phyloP scores from a whole-genome alignment of 2,113 vertebrate species.

The Pituophis catenifer region DNA sequence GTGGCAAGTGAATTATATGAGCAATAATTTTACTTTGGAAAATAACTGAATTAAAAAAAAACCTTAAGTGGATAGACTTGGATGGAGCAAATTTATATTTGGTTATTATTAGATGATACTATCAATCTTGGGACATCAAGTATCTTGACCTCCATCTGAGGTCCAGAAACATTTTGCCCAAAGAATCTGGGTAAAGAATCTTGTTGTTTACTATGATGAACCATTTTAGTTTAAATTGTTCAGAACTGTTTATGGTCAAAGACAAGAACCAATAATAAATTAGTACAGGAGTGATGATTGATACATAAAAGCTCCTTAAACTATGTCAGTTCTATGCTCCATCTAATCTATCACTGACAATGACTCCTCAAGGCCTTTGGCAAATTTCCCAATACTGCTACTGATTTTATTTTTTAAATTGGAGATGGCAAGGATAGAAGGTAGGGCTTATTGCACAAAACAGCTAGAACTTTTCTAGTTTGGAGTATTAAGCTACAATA shows the following conservation, averaged over 20 bases:
- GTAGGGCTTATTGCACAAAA: neutral
- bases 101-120: slow-evolving; percentile 8
- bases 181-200: neutral
- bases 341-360: neutral
- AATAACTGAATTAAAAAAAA: neutral
- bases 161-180: slow-evolving; percentile 5
- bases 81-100: neutral
- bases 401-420: neutral
- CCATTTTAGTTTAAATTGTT: slow-evolving; percentile 23
- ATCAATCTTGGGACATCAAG: slow-evolving; percentile 17
- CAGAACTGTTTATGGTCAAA: slow-evolving; percentile 8
- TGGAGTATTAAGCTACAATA: neutral
- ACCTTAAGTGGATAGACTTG: neutral
- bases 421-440: neutral
- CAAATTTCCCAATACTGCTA: neutral
- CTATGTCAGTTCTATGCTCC: neutral
- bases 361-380: neutral
- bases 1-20: neutral
- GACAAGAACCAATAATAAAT: neutral
- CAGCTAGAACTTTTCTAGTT: neutral
- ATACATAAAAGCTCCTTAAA: neutral
- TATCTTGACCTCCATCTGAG: slow-evolving; percentile 7
- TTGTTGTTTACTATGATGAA: slow-evolving; percentile 7
- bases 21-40: neutral
- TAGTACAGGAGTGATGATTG: neutral